Evolutionary conservation across 2,888 invertebrate genomes (phyloP).

Genomic region (Trissolcus brochymenae): DNA sequence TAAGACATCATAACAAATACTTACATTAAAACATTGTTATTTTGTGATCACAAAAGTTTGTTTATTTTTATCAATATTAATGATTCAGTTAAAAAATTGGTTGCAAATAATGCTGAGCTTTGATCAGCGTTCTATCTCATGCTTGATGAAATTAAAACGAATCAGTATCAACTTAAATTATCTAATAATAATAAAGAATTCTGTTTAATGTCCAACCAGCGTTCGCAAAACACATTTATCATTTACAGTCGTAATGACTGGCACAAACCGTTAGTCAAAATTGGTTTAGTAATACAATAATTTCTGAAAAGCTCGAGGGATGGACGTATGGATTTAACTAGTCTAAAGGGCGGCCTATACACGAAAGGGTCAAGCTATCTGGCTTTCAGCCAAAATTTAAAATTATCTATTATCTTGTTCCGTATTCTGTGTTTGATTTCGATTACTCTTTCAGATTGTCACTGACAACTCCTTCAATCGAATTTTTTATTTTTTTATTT

Average conservation of each 20-base stretch:
- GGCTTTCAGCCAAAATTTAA: conserved; percentile 63
- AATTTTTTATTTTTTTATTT: not conserved
- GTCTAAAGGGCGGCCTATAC: conserved; percentile 63
- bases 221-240: conserved; percentile 41
- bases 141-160: conserved; percentile 1
- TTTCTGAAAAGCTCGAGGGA: conserved; percentile 66
- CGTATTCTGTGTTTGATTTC: conserved; percentile 52
- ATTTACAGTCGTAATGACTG: conserved; percentile 41
- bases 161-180: conserved; percentile 15
- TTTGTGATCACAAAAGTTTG: no score
- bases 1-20: no score
- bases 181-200: conserved; percentile 32
- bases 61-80: no score
- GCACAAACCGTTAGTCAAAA: conserved; percentile 27
- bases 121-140: conserved; percentile 11
- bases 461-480: conserved; percentile 34
- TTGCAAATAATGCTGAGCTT: not conserved
- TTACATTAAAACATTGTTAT: no score
- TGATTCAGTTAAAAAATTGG: not conserved
- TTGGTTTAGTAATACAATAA: conserved; percentile 67
- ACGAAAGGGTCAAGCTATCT: conserved; percentile 67
- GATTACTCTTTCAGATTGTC: conserved; percentile 40
- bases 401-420: conserved; percentile 55
- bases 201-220: conserved; percentile 22
- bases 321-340: conserved; percentile 63